These are phyloP conservation scores for Hylaea fasciaria DNA, from an alignment of 2,888 invertebrate species.

Conservation along the genomic window DNA sequence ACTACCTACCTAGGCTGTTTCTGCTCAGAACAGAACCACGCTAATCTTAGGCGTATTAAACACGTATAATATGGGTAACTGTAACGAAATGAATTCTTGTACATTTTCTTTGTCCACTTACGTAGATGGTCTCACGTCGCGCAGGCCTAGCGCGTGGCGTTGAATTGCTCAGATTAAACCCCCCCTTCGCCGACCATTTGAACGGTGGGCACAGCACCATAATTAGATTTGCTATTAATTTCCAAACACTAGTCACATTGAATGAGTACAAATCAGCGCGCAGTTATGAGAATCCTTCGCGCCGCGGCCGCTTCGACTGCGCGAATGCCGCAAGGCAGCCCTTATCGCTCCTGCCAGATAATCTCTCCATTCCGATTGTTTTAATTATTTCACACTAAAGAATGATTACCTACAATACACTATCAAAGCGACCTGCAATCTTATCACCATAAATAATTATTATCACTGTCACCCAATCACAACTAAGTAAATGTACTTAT, in stretches of 20 bases:
- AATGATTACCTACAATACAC: slow-evolving; percentile 72
- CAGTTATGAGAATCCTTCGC: slow-evolving; percentile 71
- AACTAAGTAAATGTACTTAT: slow-evolving; percentile 33
- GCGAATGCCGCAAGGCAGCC: slow-evolving; percentile 62
- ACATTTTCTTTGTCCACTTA: slow-evolving; percentile 54
- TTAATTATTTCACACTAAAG: slow-evolving; percentile 80
- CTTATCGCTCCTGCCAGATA: slow-evolving; percentile 75
- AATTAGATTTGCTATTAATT: slow-evolving; percentile 40
- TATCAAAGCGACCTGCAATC: slow-evolving; percentile 78
- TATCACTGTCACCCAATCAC: slow-evolving; percentile 70
- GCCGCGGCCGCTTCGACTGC: slow-evolving; percentile 65
- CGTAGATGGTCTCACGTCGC: slow-evolving; percentile 71
- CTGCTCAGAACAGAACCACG: too few relatives aligned
- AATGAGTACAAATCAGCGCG: slow-evolving; percentile 30
- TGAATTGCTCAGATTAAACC: slow-evolving; percentile 65
- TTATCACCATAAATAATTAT: slow-evolving; percentile 73
- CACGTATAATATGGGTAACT: too few relatives aligned
- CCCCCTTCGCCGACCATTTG: slow-evolving; percentile 70
- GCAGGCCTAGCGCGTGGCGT: slow-evolving; percentile 45
- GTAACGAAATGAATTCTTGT: too few relatives aligned
- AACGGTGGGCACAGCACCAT: slow-evolving; percentile 82
- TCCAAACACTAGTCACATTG: slow-evolving; percentile 37
- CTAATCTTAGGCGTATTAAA: too few relatives aligned
- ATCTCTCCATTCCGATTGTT: slow-evolving; percentile 80
- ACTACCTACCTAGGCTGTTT: too few relatives aligned